A percentile compares a stretch with the other conserved stretches of the same genome.
Evolutionary conservation across 2,113 vertebrate genomes (phyloP).

Genomic region (Tonatia bakeri): DNA sequence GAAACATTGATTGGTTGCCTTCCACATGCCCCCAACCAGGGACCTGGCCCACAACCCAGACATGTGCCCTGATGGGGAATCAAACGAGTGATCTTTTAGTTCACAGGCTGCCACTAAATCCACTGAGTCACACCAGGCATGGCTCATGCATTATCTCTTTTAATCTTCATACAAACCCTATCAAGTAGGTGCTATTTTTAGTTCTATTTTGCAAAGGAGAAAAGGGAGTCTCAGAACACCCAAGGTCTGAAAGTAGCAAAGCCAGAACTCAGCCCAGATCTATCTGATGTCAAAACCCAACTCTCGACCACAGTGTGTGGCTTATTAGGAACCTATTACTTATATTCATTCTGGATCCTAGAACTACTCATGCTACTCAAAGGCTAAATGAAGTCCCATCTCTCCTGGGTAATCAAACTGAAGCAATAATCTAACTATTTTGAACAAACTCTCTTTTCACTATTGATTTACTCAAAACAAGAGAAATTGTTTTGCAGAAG

Average conservation of each 20-base stretch:
- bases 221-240: neutral
- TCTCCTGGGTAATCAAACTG: neutral
- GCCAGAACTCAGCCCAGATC: neutral
- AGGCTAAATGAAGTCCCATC: neutral
- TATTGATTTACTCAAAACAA: conserved; percentile 18
- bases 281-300: neutral
- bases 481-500: neutral
- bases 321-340: neutral
- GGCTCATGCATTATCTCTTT: neutral
- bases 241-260: neutral
- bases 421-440: neutral
- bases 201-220: neutral
- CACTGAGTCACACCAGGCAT: no score
- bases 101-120: no score
- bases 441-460: neutral
- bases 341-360: neutral
- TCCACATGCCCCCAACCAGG: no score
- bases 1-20: no score
- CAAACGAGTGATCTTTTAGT: no score
- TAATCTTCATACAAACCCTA: neutral
- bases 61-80: no score
- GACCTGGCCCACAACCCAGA: no score
- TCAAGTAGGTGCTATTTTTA: neutral
- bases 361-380: neutral
- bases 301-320: neutral